Base-by-base conservation (phyloP, 2,888 invertebrate species). In the Caprella mutica region DNA sequence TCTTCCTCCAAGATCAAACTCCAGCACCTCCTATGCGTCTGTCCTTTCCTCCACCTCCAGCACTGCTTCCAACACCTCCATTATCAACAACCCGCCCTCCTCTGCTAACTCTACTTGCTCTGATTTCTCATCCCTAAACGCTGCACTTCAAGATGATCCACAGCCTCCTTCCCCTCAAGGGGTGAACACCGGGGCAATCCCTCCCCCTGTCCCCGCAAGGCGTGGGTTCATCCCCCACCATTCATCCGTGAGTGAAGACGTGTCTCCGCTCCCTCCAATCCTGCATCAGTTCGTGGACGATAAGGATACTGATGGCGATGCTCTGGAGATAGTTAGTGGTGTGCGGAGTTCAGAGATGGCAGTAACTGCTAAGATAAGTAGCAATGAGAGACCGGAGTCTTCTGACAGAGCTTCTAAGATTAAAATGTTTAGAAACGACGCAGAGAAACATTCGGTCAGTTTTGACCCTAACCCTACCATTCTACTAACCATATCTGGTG, bases 401-500 rank as follows among this genome's bases (percentile, higher is more conserved):
- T n/a, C n/a, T n/a, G n/a, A n/a, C n/a, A n/a, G n/a, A n/a, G n/a
- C n/a, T n/a, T n/a, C n/a, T n/a, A n/a, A n/a, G n/a, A n/a, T n/a
- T n/a, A n/a, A n/a, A n/a, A n/a, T n/a, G n/a, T n/a, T n/a, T n/a
- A n/a, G 23, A 30, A 48, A 24, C 17, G 48, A 48, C 23, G 48
- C 1, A 9, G 58, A 58, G 35, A 56, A 44, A 44, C 56, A 38
- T 43, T 52, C 43, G 38, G 62, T 62, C 39, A 62, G 58, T 19
- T 62, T 62, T 35, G 62, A 58, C 54, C 62, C 62, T 24, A 59
- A 59, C 56, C 62, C 56, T 26, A 62, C 59, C 50, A 59, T 62
- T 30, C 56, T 55, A 24, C 56, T 55, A 26, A 59, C 56, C 29
- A 55, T 52, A 39, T 43, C 52, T 55, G 55, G 56, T 59, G n/a